Base-by-base conservation (phyloP, 2,797 vertebrate genomes). In the Ctenopoma kingsleyae region DNA sequence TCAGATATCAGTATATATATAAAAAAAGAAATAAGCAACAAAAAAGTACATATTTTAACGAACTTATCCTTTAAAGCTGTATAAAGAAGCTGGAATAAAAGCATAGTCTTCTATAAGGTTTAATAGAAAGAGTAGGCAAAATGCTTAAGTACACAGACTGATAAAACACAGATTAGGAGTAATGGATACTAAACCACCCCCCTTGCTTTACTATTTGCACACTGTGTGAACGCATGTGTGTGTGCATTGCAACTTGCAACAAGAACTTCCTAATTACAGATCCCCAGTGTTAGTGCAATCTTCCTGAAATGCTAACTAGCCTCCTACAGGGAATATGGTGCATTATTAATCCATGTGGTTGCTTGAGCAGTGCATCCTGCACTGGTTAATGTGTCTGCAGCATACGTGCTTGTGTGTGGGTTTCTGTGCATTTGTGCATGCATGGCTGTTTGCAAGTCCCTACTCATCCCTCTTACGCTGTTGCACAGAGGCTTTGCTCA, bases 261-360 rank as follows among this genome's bases (percentile, higher is more conserved):
- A 90, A 88, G 87, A 87, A 85, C 83, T 84, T 90, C 85, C 86
- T 89, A 87, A 91, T 90, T 90, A 89, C 80, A 72, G 78, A 73
- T 84, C 80, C 81, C 86, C 63, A 57, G 80, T 83, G 89, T 82
- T 88, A 62, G 84, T 80, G 82, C 86, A 87, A 87, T 87, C 88
- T 91, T 86, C 85, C 86, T 87, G 84, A 86, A 90, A 87, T 84
- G 81, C 87, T 91, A 91, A 91, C 89, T 86, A 84, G 85, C 76
- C 76, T 76, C 88, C 89, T 73, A 74, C 84, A 71, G 87, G 88
- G 88, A 91, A 81, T 78, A 74, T 64, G 54, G 67, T 84, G 74
- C 88, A 87, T 91, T 90, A 91, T 92, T 90, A 85, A 91, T 91
- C 85, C 75, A 47, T 78, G 81, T 74, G 78, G 69, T 67, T n/a